Conservation (phyloP, 2,888 invertebrate species). For the Molanna angustata region DNA sequence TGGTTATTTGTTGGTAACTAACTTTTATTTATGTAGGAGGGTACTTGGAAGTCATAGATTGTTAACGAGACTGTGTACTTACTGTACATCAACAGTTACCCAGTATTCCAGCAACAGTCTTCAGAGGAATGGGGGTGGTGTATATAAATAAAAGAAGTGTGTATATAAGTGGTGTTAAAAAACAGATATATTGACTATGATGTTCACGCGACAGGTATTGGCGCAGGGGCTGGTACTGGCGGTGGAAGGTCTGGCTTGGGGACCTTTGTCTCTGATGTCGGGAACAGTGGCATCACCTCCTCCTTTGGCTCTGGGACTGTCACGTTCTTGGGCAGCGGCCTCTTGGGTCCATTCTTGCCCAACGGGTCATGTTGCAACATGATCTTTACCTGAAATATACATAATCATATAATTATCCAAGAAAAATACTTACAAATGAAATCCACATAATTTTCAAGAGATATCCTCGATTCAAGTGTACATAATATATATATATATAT, state of each 20-base stretch:
- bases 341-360: conserved; percentile 97
- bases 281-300: conserved; percentile 71
- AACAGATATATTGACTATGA: neutral
- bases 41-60: too few species aligned
- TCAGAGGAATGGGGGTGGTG: too few species aligned
- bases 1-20: too few species aligned
- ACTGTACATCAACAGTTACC: too few species aligned
- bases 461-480: too few species aligned
- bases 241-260: conserved; percentile 57
- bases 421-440: too few species aligned
- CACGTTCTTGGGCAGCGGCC: conserved; percentile 96
- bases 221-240: conserved; percentile 44
- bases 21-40: too few species aligned
- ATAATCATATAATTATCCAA: conserved; percentile 54
- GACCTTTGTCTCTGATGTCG: conserved; percentile 74
- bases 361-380: conserved; percentile 99
- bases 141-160: too few species aligned
- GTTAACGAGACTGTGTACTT: too few species aligned
- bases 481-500: too few species aligned
- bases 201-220: conserved; percentile 12
- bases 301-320: conserved; percentile 97
- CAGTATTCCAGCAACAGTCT: too few species aligned
- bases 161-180: neutral
- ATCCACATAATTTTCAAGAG: too few species aligned
- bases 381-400: conserved; percentile 84